Percentiles rank a stretch among this genome's conserved stretches.
phyloP scores from a whole-genome alignment of 2,888 invertebrate genomes.

The Machimus rusticus region DNA sequence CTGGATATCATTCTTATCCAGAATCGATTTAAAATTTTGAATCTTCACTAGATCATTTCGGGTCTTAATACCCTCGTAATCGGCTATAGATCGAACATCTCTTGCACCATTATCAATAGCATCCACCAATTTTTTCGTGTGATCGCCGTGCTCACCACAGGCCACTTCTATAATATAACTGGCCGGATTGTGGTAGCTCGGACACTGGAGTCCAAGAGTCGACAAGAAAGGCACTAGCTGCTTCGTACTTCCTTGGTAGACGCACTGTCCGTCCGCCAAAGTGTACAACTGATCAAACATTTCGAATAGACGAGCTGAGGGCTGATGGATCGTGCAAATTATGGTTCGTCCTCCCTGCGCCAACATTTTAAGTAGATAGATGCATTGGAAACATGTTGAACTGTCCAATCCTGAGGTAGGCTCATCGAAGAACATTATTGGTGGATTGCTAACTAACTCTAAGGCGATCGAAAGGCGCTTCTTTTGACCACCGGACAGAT shows the following conservation, averaged over 20 bases:
- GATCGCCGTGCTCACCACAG: slow-evolving; percentile 95
- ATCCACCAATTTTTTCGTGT: slow-evolving; percentile 81
- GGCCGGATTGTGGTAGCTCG: slow-evolving; percentile 96
- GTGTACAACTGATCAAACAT: slow-evolving; percentile 97
- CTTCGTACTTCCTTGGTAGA: slow-evolving; percentile 89
- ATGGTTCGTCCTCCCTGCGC: slow-evolving; percentile 92
- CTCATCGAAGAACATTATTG: slow-evolving; percentile 98
- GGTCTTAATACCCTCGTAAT: slow-evolving; percentile 70
- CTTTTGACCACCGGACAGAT: slow-evolving; percentile 93
- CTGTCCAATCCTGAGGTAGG: slow-evolving; percentile 96
- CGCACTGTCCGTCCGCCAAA: slow-evolving; percentile 91
- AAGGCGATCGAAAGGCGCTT: slow-evolving; percentile 93
- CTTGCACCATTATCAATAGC: slow-evolving; percentile 86
- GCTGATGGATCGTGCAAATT: slow-evolving; percentile 92
- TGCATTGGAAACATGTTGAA: slow-evolving; percentile 94
- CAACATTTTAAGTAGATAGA: slow-evolving; percentile 85
- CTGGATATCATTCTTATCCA: slow-evolving; percentile 67
- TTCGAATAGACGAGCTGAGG: slow-evolving; percentile 94
- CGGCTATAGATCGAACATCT: slow-evolving; percentile 78
- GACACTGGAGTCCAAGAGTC: slow-evolving; percentile 85
- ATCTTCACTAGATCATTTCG: slow-evolving; percentile 66
- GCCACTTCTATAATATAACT: slow-evolving; percentile 97
- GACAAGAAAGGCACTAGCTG: slow-evolving; percentile 84
- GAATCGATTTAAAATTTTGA: slow-evolving; percentile 62
- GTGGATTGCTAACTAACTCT: slow-evolving; percentile 95